Conservation (phyloP, 2,888 invertebrate genomes). For the Pollenia amentaria region DNA sequence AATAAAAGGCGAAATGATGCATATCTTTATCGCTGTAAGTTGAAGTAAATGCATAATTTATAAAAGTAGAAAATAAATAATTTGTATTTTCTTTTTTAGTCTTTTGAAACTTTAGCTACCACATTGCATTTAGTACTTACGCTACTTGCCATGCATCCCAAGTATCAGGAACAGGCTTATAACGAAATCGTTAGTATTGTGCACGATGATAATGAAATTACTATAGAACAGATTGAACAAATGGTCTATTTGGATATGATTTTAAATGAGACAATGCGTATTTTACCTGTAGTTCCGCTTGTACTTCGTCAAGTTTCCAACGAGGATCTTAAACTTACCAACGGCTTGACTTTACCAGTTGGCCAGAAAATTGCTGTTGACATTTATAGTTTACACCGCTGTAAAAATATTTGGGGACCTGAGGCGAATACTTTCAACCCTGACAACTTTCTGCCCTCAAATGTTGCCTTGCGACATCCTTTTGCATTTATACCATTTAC, state of each 20-base stretch:
- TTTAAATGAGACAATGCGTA: constrained; percentile 81
- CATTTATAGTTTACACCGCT: constrained; percentile 81
- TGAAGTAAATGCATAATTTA: neutral
- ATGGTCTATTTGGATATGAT: constrained; percentile 81
- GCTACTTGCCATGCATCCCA: constrained; percentile 79
- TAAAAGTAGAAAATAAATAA: neutral
- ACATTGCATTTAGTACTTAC: constrained; percentile 76
- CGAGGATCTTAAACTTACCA: constrained; percentile 77
- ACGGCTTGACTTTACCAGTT: constrained; percentile 79
- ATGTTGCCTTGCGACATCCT: constrained; percentile 80
- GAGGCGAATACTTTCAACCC: constrained; percentile 82
- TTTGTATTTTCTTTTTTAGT: constrained; percentile 72
- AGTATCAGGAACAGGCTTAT: constrained; percentile 78
- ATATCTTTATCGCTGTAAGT: constrained; percentile 26
- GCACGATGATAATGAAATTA: constrained; percentile 76
- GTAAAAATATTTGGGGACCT: constrained; percentile 80
- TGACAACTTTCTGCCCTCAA: constrained; percentile 81
- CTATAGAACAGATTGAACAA: constrained; percentile 78
- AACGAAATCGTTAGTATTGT: constrained; percentile 78
- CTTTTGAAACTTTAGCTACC: constrained; percentile 82
- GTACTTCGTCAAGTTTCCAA: constrained; percentile 76
- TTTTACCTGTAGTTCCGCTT: constrained; percentile 80
- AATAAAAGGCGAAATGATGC: neutral
- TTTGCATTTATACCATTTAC: constrained; percentile 82
- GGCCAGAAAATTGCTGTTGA: constrained; percentile 79